Evolutionary conservation across 2,888 invertebrate species (phyloP), one percentile per base, ranked within the genome.

Genomic region (Sycophila texana): DNA sequence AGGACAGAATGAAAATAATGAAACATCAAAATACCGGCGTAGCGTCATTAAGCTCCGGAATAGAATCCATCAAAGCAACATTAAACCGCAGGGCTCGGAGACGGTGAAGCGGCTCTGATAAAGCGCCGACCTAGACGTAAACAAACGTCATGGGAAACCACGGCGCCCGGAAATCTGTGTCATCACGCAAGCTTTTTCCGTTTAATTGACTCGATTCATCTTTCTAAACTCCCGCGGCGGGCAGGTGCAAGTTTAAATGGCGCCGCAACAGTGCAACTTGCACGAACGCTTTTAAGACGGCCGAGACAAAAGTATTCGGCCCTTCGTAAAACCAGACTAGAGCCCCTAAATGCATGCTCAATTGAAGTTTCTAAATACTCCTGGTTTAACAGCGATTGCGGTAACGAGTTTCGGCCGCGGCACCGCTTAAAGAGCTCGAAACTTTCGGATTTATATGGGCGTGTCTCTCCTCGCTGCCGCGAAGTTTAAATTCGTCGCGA

Each of bases 301-400:
- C n/a, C 16, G 7, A n/a, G 39, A 61, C 67, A 67, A 68, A 68
- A 75, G 65, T 57, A 7, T 13, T 4, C 57, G 13, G 18, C 39
- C 14, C 20, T 47, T 30, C 22, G 61, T 61, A 61, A 70, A 61
- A 39, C 61, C 30, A 55, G 63, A 76, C 76, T 55, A 76, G 63
- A 57, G 63, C 61, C 67, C 61, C 57, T 51, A 55, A 79, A 71
- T 66, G 71, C 79, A 79, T 71, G 79, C 66, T 74, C 74, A 71
- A 79, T 79, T 75, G 71, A 75, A 79, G 79, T 75, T 75, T 71
- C 71, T 39, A 70, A 79, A 79, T 79, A 63, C 74, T 18, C 30
- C 30, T 18, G 47, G 53, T 60, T 77, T 67, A 77, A 49, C 67
- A 16, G 53, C 66, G 14, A 57, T 51, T 39, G 66, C 55, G 49